Evolutionary conservation across 1,140 invertebrate genomes (phyloP).

Genomic region (Hestina assimilis): DNA sequence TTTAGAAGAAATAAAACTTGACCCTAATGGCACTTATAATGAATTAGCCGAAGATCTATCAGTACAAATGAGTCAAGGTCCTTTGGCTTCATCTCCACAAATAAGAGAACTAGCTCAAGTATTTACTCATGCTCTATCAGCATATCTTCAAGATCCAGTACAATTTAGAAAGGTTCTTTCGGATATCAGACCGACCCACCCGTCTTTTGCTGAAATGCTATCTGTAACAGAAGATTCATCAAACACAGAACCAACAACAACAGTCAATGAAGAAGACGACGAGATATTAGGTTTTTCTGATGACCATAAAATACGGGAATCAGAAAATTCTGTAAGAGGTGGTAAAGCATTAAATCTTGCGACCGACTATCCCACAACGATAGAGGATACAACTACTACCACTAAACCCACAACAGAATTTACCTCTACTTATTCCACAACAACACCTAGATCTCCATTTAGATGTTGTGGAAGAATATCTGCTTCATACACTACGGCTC

Average conservation of each 20-base stretch:
- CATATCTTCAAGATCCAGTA: conserved; percentile 88
- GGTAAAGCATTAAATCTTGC: conserved; percentile 67
- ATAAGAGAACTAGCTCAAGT: conserved; percentile 88
- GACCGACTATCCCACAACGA: conserved; percentile 53
- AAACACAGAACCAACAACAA: conserved; percentile 74
- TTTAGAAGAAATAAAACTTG: conserved; percentile 56
- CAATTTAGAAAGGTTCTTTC: conserved; percentile 86
- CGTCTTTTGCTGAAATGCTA: conserved; percentile 74
- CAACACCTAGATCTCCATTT: conserved; percentile 54
- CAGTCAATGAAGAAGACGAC: conserved; percentile 83
- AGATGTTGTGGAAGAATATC: conserved; percentile 71
- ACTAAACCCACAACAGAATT: conserved; percentile 37
- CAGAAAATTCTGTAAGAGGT: conserved; percentile 49
- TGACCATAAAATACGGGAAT: conserved; percentile 60
- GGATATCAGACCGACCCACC: conserved; percentile 87
- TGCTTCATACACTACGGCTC: conserved; percentile 64
- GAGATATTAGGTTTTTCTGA: conserved; percentile 88
- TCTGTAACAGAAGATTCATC: conserved; percentile 55
- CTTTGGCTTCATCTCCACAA: conserved; percentile 80
- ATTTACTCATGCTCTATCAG: conserved; percentile 88
- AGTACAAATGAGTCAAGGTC: conserved; percentile 81
- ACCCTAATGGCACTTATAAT: conserved; percentile 69
- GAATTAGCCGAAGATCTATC: conserved; percentile 80
- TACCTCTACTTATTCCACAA: conserved; percentile 33
- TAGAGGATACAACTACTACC: conserved; percentile 49